Conservation (phyloP, 2,888 invertebrate genomes). For the Thera britannica region DNA sequence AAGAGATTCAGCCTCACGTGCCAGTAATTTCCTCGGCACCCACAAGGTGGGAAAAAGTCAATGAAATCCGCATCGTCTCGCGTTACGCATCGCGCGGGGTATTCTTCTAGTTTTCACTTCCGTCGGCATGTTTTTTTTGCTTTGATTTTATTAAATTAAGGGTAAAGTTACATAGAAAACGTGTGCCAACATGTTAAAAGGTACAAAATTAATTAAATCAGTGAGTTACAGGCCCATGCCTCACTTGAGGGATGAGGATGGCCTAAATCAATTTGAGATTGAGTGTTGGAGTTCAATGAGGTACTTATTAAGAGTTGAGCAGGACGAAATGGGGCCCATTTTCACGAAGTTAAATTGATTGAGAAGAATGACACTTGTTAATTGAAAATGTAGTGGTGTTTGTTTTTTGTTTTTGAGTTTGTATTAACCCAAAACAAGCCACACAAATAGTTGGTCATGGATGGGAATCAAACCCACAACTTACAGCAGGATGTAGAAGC, state of each 20-base stretch:
- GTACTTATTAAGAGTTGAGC: not conserved
- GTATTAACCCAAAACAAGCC: too few relatives aligned
- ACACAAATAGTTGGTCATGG: too few relatives aligned
- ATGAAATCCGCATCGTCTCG: too few relatives aligned
- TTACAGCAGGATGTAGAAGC: not conserved
- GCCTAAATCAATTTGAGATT: constrained; percentile 18
- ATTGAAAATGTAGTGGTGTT: too few relatives aligned
- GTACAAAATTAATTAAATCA: constrained; percentile 45
- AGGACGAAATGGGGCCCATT: not conserved
- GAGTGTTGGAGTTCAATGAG: not conserved
- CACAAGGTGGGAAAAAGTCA: too few relatives aligned
- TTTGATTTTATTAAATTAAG: not conserved
- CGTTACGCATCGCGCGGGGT: too few relatives aligned
- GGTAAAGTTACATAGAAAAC: not conserved
- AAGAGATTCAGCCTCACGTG: too few relatives aligned
- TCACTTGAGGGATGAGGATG: constrained; percentile 20
- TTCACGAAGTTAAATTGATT: not conserved
- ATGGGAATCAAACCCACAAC: too few relatives aligned
- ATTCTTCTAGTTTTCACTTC: too few relatives aligned
- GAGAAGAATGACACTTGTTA: not conserved
- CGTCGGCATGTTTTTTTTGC: too few relatives aligned
- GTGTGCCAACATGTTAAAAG: not conserved
- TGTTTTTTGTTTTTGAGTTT: too few relatives aligned
- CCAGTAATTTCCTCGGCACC: too few relatives aligned
- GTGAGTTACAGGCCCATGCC: constrained; percentile 32